These are phyloP conservation scores for Eonycteris spelaea DNA, from an alignment of 2,113 vertebrate genomes.

Conservation along the genomic window DNA sequence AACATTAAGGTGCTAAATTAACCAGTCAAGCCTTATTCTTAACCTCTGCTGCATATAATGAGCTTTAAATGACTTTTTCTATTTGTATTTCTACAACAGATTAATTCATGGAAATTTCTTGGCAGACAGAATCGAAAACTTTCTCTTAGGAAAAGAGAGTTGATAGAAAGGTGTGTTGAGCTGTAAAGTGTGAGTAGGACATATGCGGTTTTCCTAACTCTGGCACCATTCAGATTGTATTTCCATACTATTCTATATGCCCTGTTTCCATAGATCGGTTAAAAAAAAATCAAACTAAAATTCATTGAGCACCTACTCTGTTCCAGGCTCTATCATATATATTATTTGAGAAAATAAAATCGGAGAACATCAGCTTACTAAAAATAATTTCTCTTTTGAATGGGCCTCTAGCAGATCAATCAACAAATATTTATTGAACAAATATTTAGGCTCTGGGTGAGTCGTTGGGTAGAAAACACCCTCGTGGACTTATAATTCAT, in stretches of 20 bases:
- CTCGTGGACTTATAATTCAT: background rate
- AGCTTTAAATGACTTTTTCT: background rate
- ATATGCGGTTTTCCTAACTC: background rate
- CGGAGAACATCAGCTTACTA: background rate
- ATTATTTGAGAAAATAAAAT: background rate
- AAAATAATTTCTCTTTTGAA: conserved; percentile 17
- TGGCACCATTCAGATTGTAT: background rate
- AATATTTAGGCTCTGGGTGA: background rate
- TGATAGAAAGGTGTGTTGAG: background rate
- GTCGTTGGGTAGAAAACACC: background rate
- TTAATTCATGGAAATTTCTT: background rate
- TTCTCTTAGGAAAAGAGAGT: background rate
- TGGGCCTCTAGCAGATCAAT: background rate
- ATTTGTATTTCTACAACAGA: background rate
- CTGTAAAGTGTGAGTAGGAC: background rate
- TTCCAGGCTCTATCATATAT: background rate
- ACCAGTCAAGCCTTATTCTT: background rate
- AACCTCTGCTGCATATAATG: background rate
- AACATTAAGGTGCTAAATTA: background rate
- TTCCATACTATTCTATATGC: background rate
- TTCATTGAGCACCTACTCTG: background rate
- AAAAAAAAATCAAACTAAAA: background rate
- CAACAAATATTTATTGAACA: background rate
- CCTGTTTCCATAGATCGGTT: background rate
- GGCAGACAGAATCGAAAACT: background rate